A percentile compares a stretch with the other conserved stretches of the same genome.
Conservation (phyloP, 2,888 invertebrate genomes). For the Ceratothoa steindachneri region DNA sequence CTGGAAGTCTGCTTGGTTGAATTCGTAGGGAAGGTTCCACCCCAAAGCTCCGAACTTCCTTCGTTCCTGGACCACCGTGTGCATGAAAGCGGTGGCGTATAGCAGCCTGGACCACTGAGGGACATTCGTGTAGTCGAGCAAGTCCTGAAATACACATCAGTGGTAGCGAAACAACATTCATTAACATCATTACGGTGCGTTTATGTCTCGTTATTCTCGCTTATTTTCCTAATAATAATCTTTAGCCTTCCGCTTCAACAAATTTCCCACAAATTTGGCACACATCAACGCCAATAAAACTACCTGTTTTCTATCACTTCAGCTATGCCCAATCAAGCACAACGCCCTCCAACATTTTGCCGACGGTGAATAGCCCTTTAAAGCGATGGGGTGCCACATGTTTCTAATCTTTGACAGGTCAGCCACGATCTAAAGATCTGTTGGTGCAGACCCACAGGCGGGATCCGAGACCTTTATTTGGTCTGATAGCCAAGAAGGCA, state of each 20-base stretch:
- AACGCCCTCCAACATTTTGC: too few relatives aligned
- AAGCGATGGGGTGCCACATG: too few relatives aligned
- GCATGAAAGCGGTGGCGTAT: slow-evolving; percentile 89
- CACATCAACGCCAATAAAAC: too few relatives aligned
- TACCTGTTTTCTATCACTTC: too few relatives aligned
- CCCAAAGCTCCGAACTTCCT: slow-evolving; percentile 93
- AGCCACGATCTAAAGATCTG: too few relatives aligned
- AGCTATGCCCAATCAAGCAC: too few relatives aligned
- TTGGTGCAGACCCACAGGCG: too few relatives aligned
- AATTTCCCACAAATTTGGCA: not conserved
- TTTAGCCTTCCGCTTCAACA: not conserved
- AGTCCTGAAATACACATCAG: slow-evolving; percentile 60
- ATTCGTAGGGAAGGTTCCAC: slow-evolving; percentile 96
- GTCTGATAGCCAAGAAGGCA: too few relatives aligned
- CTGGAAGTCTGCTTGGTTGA: slow-evolving; percentile 93
- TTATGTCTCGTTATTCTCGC: not conserved
- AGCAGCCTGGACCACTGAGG: slow-evolving; percentile 89
- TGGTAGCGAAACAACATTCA: too few relatives aligned
- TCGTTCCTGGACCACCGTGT: slow-evolving; percentile 82
- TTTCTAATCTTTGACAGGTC: too few relatives aligned
- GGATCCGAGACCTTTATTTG: too few relatives aligned
- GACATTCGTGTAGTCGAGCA: slow-evolving; percentile 83
- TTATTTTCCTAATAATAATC: not conserved
- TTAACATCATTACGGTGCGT: not conserved
- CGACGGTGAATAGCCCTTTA: too few relatives aligned